A percentile compares a stretch with the other conserved stretches of the same genome.
phyloP scores from a whole-genome alignment of 2,797 vertebrate genomes.

The Petrocephalus sullivani region DNA sequence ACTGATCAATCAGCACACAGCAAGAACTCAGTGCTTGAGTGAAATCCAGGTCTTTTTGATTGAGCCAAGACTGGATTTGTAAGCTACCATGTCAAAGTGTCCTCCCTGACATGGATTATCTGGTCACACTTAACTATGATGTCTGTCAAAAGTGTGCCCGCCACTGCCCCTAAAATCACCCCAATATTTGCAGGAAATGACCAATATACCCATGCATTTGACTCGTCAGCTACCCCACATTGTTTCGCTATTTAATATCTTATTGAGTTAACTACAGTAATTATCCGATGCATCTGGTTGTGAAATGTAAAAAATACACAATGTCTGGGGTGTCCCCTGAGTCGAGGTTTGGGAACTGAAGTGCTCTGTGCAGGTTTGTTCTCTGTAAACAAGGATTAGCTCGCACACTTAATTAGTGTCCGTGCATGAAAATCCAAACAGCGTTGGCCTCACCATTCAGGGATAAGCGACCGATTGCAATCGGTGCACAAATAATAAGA shows the following conservation, averaged over 20 bases:
- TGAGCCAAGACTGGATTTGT: no score
- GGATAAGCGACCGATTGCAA: no score
- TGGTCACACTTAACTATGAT: background rate
- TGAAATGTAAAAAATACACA: background rate
- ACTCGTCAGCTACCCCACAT: background rate
- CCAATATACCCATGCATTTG: background rate
- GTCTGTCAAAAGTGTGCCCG: background rate
- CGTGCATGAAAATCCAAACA: no score
- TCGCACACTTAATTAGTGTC: no score
- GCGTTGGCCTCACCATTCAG: no score
- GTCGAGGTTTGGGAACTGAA: background rate
- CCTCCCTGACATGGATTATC: background rate
- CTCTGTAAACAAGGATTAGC: no score
- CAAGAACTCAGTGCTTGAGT: background rate
- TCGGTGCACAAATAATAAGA: no score
- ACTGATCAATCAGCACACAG: background rate
- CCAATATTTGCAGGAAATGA: background rate
- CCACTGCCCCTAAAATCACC: background rate
- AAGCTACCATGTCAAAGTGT: background rate
- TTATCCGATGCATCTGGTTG: background rate
- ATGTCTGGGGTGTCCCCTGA: background rate
- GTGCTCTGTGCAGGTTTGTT: background rate
- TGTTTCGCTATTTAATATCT: background rate
- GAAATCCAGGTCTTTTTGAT: background rate
- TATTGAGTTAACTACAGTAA: background rate